phyloP scores from a whole-genome alignment of 2,888 invertebrate genomes.

The Cephus nigrinus region DNA sequence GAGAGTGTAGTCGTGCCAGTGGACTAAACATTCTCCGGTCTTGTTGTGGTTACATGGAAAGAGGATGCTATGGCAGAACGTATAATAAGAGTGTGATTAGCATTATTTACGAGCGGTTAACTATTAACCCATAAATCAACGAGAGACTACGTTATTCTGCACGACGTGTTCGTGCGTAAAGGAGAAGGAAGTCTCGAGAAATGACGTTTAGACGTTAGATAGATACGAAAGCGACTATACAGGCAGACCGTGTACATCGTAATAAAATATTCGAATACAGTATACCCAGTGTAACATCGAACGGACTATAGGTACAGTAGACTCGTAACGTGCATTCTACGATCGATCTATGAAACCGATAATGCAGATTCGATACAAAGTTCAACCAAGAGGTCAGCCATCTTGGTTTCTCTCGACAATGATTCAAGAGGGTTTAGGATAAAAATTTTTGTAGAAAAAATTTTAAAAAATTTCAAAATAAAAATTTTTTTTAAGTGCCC shows the following conservation, averaged over 20 bases:
- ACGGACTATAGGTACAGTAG: not conserved
- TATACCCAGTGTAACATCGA: not conserved
- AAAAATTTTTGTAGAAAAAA: too few relatives aligned
- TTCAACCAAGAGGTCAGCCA: constrained; percentile 13
- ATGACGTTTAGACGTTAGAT: not conserved
- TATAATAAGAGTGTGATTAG: constrained; percentile 66
- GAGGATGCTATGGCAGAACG: constrained; percentile 40
- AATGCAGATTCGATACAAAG: constrained; percentile 28
- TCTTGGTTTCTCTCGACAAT: constrained; percentile 12
- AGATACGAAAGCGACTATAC: not conserved
- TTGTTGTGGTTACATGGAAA: not conserved
- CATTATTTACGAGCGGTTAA: constrained; percentile 66
- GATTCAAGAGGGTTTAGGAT: constrained; percentile 6
- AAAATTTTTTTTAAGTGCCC: not conserved
- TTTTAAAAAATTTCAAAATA: too few relatives aligned
- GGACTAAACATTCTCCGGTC: constrained; percentile 20
- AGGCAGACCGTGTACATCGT: not conserved
- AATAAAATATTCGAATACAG: not conserved
- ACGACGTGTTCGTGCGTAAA: constrained; percentile 40
- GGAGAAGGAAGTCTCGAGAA: not conserved
- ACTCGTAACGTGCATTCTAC: constrained; percentile 20
- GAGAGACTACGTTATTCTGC: constrained; percentile 50
- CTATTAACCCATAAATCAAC: constrained; percentile 65
- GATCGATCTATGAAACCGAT: constrained; percentile 37
- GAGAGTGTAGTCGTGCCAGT: not conserved